Evolutionary conservation across 2,888 invertebrate genomes (phyloP), one percentile per base, ranked within the genome.

Genomic region (Diaphora mendica): DNA sequence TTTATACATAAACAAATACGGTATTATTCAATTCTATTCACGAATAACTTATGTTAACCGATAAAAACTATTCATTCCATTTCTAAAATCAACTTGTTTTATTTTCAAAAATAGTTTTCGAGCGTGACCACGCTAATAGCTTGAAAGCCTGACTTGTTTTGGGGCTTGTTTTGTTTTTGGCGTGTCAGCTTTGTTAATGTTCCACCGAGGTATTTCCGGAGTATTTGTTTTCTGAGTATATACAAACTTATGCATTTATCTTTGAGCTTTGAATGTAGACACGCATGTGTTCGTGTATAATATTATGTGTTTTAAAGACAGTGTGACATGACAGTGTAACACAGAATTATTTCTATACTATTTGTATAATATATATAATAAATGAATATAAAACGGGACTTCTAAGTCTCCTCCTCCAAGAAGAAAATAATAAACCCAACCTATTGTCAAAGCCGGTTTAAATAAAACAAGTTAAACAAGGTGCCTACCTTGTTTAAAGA

Each of bases 41-140:
- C 59, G 4, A 51, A 23, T 62, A 26, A 15, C 13, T 62, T 30
- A 55, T 13, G 4, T 15, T 1, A 3, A 26, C 3, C 15, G 26
- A 3, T 4, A 26, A 26, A 30, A 62, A 30, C 30, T 30, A 62
- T 62, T 62, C 17, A 15, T 7, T 30, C 2, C 15, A 62, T 62
- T 62, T 30, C 17, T 62, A 17, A 17, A 62, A 30, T 62, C 2
- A 30, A 62, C 7, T 17, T 62, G 62, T 30, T 62, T 30, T 59
- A 26, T 59, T 62, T 30, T 17, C 23, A 39, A 11, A 59, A 39
- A 39, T 39, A 59, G 39, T 62, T 69, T 48, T 48, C 67, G 65
- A 23, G 51, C 65, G 35, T 65, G 33, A 62, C n/a, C 64, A 33
- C 26, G 20, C 44, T 67, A 67, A 48, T 48, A 67, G 48, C 23